phyloP scores from a whole-genome alignment of 2,113 vertebrate genomes.

The Syngnathus floridae region DNA sequence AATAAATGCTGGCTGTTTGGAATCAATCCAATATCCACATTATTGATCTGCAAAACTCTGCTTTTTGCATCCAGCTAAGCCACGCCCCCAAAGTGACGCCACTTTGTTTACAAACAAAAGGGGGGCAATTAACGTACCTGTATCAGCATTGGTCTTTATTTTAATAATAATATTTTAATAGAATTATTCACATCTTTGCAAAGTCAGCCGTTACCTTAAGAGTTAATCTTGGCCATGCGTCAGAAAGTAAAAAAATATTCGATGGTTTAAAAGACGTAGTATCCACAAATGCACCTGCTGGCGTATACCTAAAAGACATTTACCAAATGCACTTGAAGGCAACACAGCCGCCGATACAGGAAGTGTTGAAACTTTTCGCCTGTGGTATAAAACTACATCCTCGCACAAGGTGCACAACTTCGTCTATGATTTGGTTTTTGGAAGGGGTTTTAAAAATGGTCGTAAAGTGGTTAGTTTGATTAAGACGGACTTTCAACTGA shows the following conservation, averaged over 20 bases:
- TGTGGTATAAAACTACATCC: slow-evolving; percentile 14
- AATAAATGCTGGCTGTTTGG: no score
- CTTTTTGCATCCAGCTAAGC: no score
- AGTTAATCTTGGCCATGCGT: neutral
- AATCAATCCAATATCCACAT: no score
- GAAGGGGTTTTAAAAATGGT: slow-evolving; percentile 31
- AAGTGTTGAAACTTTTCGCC: slow-evolving; percentile 60
- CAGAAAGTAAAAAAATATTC: neutral
- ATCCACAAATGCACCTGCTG: neutral
- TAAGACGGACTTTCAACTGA: neutral
- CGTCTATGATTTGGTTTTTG: neutral
- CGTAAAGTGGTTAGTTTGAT: slow-evolving; percentile 9
- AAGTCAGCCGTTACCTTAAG: neutral
- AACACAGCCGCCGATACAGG: slow-evolving; percentile 47
- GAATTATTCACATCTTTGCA: neutral
- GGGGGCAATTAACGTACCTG: no score
- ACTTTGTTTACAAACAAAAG: no score
- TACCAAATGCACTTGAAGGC: slow-evolving; percentile 39
- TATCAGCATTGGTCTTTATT: no score
- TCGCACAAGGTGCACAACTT: neutral
- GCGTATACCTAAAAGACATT: neutral
- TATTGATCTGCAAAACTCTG: no score
- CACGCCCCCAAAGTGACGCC: no score
- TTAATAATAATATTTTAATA: no score
- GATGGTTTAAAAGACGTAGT: neutral